These are phyloP conservation scores for Pitta sordida DNA, from an alignment of 2,113 vertebrate genomes.

Conservation along the genomic window DNA sequence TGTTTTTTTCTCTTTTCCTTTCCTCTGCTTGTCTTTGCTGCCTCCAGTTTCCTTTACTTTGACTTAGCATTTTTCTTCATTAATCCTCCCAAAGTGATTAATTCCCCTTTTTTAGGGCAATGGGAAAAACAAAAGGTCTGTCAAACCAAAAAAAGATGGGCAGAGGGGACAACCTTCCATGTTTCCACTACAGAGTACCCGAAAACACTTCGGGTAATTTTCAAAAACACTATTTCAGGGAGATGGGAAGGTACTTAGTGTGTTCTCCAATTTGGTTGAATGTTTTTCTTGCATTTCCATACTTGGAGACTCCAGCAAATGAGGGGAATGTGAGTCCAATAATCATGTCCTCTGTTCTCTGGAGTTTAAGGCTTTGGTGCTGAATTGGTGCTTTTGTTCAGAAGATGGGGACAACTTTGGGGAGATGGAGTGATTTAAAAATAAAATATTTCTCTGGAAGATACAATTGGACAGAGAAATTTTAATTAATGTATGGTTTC, in stretches of 20 bases:
- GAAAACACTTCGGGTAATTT: background rate
- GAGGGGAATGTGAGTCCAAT: background rate
- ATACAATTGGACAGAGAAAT: background rate
- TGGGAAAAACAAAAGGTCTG: background rate
- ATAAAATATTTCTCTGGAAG: background rate
- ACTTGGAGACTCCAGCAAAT: background rate
- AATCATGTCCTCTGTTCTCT: background rate
- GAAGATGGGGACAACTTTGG: background rate
- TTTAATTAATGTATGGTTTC: background rate
- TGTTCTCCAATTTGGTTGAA: background rate
- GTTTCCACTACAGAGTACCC: background rate
- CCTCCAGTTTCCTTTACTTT: background rate
- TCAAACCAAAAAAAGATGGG: background rate
- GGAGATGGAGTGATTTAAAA: background rate
- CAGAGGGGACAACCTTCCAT: background rate
- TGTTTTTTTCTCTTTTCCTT: background rate
- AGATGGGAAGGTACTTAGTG: background rate
- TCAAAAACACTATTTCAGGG: background rate
- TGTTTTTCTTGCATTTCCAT: background rate
- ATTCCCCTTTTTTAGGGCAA: background rate
- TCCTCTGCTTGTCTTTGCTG: background rate
- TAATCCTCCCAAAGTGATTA: background rate
- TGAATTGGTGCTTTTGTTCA: background rate
- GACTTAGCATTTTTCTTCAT: background rate
- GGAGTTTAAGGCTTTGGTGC: background rate